phyloP scores from a whole-genome alignment of 2,113 vertebrate genomes.

The Bubo scandiacus region DNA sequence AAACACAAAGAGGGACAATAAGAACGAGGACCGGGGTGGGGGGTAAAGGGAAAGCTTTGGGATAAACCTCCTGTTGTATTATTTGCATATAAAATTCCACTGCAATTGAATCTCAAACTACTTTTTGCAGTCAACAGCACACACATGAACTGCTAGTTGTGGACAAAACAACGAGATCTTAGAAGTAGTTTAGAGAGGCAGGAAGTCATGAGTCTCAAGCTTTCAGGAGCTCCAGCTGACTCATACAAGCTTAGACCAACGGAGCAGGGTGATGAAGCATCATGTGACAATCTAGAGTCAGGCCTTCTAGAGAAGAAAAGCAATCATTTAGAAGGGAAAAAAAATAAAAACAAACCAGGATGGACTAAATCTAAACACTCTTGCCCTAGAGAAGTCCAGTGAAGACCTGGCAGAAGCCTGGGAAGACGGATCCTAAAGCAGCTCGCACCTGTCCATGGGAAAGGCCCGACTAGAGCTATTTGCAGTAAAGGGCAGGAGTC shows the following conservation, averaged over 20 bases:
- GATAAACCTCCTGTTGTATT: neutral
- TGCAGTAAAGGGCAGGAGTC: constrained; percentile 21
- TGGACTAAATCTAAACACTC: neutral
- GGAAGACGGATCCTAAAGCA: constrained; percentile 1
- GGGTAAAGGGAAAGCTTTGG: neutral
- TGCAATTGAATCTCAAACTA: neutral
- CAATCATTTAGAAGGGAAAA: neutral
- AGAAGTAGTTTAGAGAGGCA: neutral
- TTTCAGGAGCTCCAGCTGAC: neutral
- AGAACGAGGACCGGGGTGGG: neutral
- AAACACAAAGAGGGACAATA: neutral
- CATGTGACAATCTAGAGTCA: neutral
- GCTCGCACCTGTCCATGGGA: neutral
- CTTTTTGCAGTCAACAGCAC: neutral
- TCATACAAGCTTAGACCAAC: neutral
- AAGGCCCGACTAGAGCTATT: neutral
- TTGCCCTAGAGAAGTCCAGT: neutral
- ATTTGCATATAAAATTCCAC: neutral
- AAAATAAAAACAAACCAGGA: neutral
- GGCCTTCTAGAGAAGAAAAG: neutral
- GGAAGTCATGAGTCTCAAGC: neutral
- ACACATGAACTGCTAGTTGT: neutral
- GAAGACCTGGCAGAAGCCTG: neutral
- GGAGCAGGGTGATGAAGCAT: neutral
- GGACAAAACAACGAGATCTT: neutral